Conservation (phyloP, 2,113 vertebrate species). For the Mormoops blainvillei region DNA sequence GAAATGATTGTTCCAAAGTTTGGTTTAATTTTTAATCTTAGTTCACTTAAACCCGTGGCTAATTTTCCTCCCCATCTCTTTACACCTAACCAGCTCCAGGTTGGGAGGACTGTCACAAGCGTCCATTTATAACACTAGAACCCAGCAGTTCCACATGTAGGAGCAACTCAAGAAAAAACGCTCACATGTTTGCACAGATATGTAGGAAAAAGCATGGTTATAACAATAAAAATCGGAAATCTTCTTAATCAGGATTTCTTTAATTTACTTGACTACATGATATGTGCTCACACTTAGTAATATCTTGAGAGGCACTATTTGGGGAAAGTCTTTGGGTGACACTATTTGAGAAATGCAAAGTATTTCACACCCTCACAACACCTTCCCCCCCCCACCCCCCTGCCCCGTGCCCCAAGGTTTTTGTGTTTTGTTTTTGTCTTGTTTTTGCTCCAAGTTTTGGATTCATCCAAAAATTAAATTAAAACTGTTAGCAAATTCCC, state of each 20-base stretch:
- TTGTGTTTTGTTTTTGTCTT: not conserved
- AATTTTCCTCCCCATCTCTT: not conserved
- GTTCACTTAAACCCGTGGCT: not conserved
- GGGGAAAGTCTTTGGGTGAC: not conserved
- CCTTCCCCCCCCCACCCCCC: not conserved
- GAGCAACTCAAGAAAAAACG: not conserved
- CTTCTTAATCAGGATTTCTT: not conserved
- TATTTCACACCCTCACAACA: not conserved
- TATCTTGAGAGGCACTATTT: not conserved
- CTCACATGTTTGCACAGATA: not conserved
- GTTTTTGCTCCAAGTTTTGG: not conserved
- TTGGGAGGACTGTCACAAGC: not conserved
- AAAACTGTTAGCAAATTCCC: not conserved
- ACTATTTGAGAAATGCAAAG: not conserved
- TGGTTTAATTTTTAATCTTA: slow-evolving; percentile 16
- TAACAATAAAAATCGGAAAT: not conserved
- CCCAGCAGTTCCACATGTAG: not conserved
- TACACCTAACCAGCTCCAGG: not conserved
- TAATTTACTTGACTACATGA: not conserved
- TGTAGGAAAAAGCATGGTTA: not conserved
- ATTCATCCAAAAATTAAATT: not conserved
- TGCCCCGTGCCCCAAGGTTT: not conserved
- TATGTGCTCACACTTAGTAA: not conserved
- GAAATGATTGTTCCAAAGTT: slow-evolving; percentile 16
- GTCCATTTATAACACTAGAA: not conserved